Base-by-base conservation (phyloP, 2,797 vertebrate genomes). In the Notolepis coatsorum region DNA sequence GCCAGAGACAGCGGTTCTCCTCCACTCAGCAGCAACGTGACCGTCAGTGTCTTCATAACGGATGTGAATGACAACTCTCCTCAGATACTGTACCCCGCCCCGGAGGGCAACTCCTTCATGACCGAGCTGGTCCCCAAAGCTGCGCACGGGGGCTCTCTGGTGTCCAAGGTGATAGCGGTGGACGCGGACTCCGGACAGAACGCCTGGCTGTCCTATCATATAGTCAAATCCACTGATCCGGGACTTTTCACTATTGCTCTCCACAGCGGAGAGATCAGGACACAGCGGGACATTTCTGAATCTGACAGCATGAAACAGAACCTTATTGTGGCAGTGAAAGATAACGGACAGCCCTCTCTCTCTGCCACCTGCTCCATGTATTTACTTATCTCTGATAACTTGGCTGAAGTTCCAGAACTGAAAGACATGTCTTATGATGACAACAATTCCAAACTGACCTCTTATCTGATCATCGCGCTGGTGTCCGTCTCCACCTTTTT, bases 121-220 rank as follows among this genome's bases (percentile, higher is more conserved):
- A 78, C 78, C 7, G 79, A 84, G 56, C 71, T 85, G 60, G 71
- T 89, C 43, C 82, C 85, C 27, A 84, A 81, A 84, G 57, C 73
- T 25, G 57, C 64, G 18, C 83, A 90, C 0, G 66, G 80, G 0
- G 90, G 85, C 1, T 91, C 89, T 31, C 50, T 93, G 73, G 82
- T 95, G 62, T 92, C 94, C 12, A 92, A 95, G 75, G 92, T 95
- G 46, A 93, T 95, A 17, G 93, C 93, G 0, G 92, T 93, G 81
- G 94, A 95, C 0, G 82, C 88, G 0, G 94, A 96, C 20, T 90
- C 92, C 12, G 95, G 95, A 20, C 93, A 95, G 84, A 96, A 95
- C 2, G 93, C 94, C 35, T 95, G 95, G 94, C 92, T 96, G 48
- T 95, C 73, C 48, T 88, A 75, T 87, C 81, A 84, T 49, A 76